Percentiles rank a stretch among this genome's conserved stretches.
These are phyloP conservation scores for Eupithecia tripunctaria DNA, from an alignment of 2,888 invertebrate species.

Conservation along the genomic window DNA sequence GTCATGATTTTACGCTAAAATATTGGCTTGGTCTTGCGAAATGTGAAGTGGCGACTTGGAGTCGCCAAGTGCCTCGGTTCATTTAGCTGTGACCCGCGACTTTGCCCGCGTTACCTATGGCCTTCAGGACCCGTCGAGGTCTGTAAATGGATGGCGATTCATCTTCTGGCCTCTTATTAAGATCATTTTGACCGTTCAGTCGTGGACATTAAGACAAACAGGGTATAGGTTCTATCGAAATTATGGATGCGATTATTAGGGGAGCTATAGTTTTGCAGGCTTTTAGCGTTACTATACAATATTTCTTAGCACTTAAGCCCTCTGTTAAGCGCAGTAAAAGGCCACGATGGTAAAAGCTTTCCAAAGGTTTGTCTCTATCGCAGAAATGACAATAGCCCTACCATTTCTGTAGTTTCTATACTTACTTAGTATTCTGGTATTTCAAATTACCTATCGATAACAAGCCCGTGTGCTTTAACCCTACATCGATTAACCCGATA, in stretches of 20 bases:
- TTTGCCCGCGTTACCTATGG: not conserved
- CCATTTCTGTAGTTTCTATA: not conserved
- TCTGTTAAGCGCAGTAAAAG: not conserved
- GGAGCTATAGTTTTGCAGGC: no score
- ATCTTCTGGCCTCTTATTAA: not conserved
- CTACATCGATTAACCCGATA: conserved; percentile 54
- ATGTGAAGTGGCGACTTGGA: not conserved
- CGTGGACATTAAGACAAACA: not conserved
- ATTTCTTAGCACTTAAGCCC: not conserved
- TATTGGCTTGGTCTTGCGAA: conserved; percentile 12
- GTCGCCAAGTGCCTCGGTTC: not conserved
- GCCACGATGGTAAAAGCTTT: not conserved
- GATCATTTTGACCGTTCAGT: not conserved
- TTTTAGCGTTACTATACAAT: no score
- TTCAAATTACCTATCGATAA: not conserved
- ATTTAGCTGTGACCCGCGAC: not conserved
- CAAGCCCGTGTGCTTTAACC: conserved; percentile 24
- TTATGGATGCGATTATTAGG: no score
- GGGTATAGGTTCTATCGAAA: no score
- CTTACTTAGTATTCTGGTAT: not conserved
- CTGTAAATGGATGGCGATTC: not conserved
- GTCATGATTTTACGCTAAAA: conserved; percentile 10
- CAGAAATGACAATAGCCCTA: not conserved
- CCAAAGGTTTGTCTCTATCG: not conserved
- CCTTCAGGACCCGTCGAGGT: not conserved